These are phyloP conservation scores for Amia ocellicauda DNA, from an alignment of 2,113 vertebrate genomes.

Conservation along the genomic window DNA sequence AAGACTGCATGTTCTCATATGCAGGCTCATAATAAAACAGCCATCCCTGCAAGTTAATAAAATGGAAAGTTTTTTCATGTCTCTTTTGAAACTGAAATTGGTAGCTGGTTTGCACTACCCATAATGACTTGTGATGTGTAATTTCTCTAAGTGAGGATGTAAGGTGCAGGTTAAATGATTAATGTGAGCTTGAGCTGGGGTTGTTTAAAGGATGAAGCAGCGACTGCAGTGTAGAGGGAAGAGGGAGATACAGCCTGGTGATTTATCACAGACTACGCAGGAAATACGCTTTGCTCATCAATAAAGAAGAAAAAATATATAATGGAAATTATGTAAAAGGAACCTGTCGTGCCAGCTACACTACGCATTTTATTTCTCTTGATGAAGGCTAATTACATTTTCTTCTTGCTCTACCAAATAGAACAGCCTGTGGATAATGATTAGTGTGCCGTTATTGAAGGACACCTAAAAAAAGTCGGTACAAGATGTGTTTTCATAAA, in stretches of 20 bases:
- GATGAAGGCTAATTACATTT: constrained; percentile 68
- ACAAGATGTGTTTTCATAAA: background rate
- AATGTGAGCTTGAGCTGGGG: constrained; percentile 34
- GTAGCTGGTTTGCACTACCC: constrained; percentile 22
- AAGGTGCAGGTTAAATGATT: constrained; percentile 54
- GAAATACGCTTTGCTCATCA: constrained; percentile 41
- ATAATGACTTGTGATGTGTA: constrained; percentile 40
- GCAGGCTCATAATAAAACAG: too few relatives aligned
- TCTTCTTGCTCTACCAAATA: constrained; percentile 65
- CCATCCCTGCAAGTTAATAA: too few relatives aligned
- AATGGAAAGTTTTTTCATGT: constrained; percentile 20
- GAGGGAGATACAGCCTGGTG: constrained; percentile 18
- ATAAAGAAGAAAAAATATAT: constrained; percentile 21
- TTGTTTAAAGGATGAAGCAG: constrained; percentile 43
- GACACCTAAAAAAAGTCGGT: constrained; percentile 43
- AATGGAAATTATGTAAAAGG: constrained; percentile 7
- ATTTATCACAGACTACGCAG: constrained; percentile 44
- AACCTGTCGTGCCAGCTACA: background rate
- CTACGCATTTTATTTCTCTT: background rate
- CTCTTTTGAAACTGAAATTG: constrained; percentile 12
- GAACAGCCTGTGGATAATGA: constrained; percentile 64
- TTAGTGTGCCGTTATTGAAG: constrained; percentile 43
- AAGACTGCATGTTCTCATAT: too few relatives aligned
- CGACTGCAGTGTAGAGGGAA: constrained; percentile 21
- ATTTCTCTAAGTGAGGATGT: constrained; percentile 28